These are phyloP conservation scores for Formica selysi DNA, from an alignment of 1,140 invertebrate genomes.

Conservation along the genomic window DNA sequence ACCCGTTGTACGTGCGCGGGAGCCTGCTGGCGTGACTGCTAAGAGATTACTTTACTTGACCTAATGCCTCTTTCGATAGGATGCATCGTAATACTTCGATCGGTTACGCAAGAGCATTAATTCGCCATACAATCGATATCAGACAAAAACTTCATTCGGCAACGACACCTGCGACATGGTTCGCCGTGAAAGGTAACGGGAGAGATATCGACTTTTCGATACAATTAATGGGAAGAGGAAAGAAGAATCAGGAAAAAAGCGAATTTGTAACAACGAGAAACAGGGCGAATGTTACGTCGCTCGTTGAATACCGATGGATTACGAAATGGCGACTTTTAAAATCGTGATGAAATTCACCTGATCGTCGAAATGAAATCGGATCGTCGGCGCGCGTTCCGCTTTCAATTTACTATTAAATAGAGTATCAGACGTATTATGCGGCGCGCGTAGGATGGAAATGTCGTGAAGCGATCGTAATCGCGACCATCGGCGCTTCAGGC, in stretches of 20 bases:
- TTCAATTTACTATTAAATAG: not conserved
- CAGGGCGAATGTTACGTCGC: slow-evolving; percentile 14
- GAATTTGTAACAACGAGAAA: slow-evolving; percentile 37
- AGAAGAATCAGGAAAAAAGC: not conserved
- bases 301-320: slow-evolving; percentile 36
- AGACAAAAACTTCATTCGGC: not conserved
- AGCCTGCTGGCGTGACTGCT: slow-evolving; percentile 74
- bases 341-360: slow-evolving; percentile 22
- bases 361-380: slow-evolving; percentile 2
- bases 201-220: slow-evolving; percentile 23
- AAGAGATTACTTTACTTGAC: slow-evolving; percentile 78
- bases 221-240: slow-evolving; percentile 27
- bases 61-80: slow-evolving; percentile 70
- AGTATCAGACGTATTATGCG: not conserved
- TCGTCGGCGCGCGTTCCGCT: not conserved
- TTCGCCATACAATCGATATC: slow-evolving; percentile 65
- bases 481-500: slow-evolving; percentile 33
- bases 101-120: slow-evolving; percentile 72
- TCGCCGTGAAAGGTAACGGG: slow-evolving; percentile 11
- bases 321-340: slow-evolving; percentile 21
- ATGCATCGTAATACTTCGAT: slow-evolving; percentile 59
- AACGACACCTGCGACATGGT: slow-evolving; percentile 54
- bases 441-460: not conserved
- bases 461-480: slow-evolving; percentile 29
- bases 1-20: slow-evolving; percentile 63